phyloP scores from a whole-genome alignment of 2,888 invertebrate species.

The Euzophera pinguis region DNA sequence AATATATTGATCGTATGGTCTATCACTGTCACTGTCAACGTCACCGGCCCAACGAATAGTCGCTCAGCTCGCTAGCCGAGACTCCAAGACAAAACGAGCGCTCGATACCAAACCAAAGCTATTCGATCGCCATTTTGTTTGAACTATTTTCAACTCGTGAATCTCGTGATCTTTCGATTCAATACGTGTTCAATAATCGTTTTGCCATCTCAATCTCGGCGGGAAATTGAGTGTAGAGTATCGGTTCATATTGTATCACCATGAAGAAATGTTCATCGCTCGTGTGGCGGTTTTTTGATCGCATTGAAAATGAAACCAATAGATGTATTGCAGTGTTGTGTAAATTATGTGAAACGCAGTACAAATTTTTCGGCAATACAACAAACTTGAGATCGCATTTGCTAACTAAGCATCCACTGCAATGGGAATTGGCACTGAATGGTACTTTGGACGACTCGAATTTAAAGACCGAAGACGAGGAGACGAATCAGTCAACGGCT shows the following conservation, averaged over 20 bases:
- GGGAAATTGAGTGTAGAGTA: constrained; percentile 46
- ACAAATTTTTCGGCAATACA: constrained; percentile 72
- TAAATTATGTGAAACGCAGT: constrained; percentile 69
- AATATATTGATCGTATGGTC: not conserved
- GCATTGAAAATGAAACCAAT: constrained; percentile 50
- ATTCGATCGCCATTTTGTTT: constrained; percentile 58
- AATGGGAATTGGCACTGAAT: constrained; percentile 66
- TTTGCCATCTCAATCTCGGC: constrained; percentile 46
- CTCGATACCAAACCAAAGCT: constrained; percentile 34
- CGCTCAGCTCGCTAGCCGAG: not conserved
- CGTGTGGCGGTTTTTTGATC: constrained; percentile 72
- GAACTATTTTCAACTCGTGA: constrained; percentile 35
- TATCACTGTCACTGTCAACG: no score
- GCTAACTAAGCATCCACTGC: constrained; percentile 67
- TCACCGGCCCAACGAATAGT: not conserved
- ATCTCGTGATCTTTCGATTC: constrained; percentile 45
- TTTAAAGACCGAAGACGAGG: constrained; percentile 45
- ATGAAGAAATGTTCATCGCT: constrained; percentile 69
- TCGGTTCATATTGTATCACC: constrained; percentile 33
- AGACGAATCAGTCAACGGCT: constrained; percentile 35
- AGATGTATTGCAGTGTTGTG: constrained; percentile 65
- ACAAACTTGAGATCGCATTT: constrained; percentile 67
- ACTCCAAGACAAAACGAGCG: constrained; percentile 20
- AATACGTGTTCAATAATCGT: constrained; percentile 53
- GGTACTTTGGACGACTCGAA: constrained; percentile 52